These are phyloP conservation scores for Heteropelma amictum DNA, from an alignment of 2,888 invertebrate species.

Conservation along the genomic window DNA sequence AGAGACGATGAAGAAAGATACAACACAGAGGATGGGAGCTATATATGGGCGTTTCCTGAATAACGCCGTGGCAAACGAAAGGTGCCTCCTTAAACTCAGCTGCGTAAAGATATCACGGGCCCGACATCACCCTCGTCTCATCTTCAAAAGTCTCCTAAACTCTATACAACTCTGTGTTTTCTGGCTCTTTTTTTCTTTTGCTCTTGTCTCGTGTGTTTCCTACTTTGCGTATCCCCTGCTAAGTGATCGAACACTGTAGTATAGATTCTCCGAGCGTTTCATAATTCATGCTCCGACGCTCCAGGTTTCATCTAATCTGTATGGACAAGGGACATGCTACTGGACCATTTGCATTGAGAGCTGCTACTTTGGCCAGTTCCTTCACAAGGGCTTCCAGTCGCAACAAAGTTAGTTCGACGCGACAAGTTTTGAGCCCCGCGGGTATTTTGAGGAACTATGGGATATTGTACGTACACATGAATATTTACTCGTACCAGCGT, in stretches of 20 bases:
- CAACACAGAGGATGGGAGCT: too few relatives aligned
- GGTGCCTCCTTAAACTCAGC: neutral
- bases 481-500: neutral
- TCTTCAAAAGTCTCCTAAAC: neutral
- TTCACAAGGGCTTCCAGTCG: conserved; percentile 12
- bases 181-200: neutral
- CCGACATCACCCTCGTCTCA: neutral
- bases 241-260: conserved; percentile 14
- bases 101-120: conserved; percentile 1
- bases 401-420: conserved; percentile 10
- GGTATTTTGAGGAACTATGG: neutral
- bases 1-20: too few relatives aligned
- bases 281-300: conserved; percentile 36
- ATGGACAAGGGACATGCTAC: conserved; percentile 32
- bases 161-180: neutral
- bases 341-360: conserved; percentile 30
- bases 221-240: neutral
- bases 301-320: conserved; percentile 42
- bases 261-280: conserved; percentile 10
- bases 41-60: too few relatives aligned
- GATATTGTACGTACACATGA: too few relatives aligned
- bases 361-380: neutral
- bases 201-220: neutral
- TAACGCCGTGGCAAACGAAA: too few relatives aligned
- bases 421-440: conserved; percentile 27